Base-by-base conservation (phyloP, 2,797 vertebrate species). In the Brachymystax lenok region DNA sequence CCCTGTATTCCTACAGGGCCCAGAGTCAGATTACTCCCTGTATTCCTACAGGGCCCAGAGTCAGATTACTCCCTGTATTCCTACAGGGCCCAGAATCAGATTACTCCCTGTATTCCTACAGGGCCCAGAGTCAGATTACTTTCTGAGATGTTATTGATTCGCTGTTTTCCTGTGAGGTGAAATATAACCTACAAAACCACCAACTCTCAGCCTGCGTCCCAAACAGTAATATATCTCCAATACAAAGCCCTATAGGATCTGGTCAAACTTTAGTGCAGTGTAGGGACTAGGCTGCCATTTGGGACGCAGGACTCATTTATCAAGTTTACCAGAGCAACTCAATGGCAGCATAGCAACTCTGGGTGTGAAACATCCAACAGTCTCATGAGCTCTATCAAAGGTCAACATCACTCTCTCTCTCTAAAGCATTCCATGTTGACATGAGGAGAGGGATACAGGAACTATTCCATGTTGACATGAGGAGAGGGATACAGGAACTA, bases 71-170 rank as follows among this genome's bases (percentile, higher is more conserved):
- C 35, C 7, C 35, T 40, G 35, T 0, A 40, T 0, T 40, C 35
- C 35, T 40, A 40, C 7, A 40, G 35, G 35, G 6, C 5, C 35
- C 35, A 40, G 35, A 40, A 6, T 40, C 33, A 35, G 33, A 35
- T 35, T 5, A 35, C 33, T 35, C 33, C 33, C 33, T 35, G 33
- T 6, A 35, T 1, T 35, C 56, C 78, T 56, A 33, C 33, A 56
- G 73, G 79, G 66, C 24, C 19, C 14, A 5, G 63, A 70, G 35
- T 71, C 64, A 79, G 33, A 35, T 35, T 0, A 35, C 5, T n/a
- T n/a, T n/a, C 71, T 21, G 27, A 77, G 52, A 51, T 74, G 40
- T 80, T 82, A 88, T 78, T 85, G 83, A 85, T 87, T 74, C 69
- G 51, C 77, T 4, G 27, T 33, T 68, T 70, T 75, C 67, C 80